Evolutionary conservation across 2,888 invertebrate genomes (phyloP).

Genomic region (Sarcophaga subvicina): DNA sequence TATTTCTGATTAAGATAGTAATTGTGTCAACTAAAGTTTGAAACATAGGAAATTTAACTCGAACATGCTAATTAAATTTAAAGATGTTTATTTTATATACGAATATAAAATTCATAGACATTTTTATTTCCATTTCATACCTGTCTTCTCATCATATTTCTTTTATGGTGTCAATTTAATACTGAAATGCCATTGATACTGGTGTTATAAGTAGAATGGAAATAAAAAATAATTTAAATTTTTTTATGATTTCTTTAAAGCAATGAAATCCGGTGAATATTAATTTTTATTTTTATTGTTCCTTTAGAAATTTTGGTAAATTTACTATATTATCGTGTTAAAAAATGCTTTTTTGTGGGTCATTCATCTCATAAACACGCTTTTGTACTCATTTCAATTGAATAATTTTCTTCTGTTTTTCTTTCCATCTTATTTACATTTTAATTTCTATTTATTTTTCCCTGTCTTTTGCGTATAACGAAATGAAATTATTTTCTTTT

Average conservation of each 20-base stretch:
- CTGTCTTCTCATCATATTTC: too few relatives aligned
- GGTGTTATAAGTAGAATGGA: too few relatives aligned
- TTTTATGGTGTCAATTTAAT: too few relatives aligned
- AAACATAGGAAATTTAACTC: too few relatives aligned
- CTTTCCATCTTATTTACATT: slow-evolving; percentile 45
- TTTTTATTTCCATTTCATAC: too few relatives aligned
- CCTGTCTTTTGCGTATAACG: too few relatives aligned
- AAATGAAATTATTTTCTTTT: neutral
- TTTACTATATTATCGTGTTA: slow-evolving; percentile 56
- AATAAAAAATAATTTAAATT: neutral
- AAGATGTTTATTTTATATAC: too few relatives aligned
- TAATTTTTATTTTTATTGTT: slow-evolving; percentile 10
- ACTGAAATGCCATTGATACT: too few relatives aligned
- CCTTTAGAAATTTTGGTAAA: slow-evolving; percentile 34
- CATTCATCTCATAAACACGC: slow-evolving; percentile 11
- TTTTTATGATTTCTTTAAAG: slow-evolving; percentile 30
- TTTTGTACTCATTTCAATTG: slow-evolving; percentile 40
- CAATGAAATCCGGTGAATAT: neutral
- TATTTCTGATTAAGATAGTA: too few relatives aligned
- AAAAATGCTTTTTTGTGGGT: slow-evolving; percentile 26
- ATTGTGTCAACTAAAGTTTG: too few relatives aligned
- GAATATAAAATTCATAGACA: too few relatives aligned
- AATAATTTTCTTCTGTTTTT: slow-evolving; percentile 10
- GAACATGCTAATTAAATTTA: too few relatives aligned
- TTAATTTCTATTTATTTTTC: slow-evolving; percentile 43